These are phyloP conservation scores for Pangasius mekongensis DNA, from an alignment of 2,797 vertebrate genomes.

Conservation along the genomic window DNA sequence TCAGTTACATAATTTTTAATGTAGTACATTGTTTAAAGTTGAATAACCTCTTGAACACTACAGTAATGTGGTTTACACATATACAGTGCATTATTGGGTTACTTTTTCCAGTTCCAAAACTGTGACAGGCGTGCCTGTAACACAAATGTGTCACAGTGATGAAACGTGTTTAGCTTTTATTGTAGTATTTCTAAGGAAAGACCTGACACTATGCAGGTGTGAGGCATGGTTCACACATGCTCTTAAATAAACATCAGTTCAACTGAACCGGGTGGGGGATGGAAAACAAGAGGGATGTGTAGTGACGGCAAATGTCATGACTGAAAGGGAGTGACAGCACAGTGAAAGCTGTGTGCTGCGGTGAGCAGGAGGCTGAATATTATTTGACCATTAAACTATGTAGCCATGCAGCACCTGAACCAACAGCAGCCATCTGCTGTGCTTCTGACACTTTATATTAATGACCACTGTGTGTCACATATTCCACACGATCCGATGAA, in stretches of 20 bases:
- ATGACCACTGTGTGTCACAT: background rate
- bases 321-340: constrained; percentile 17
- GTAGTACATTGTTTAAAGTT: background rate
- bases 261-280: constrained; percentile 21
- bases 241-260: constrained; percentile 30
- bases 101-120: background rate
- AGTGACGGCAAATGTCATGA: constrained; percentile 22
- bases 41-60: background rate
- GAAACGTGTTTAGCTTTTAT: constrained; percentile 3
- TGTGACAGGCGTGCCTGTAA: background rate
- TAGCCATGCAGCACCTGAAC: constrained; percentile 20
- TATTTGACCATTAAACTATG: constrained; percentile 31
- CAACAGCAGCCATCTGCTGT: constrained; percentile 34
- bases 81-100: background rate
- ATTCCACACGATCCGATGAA: background rate
- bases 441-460: constrained; percentile 12
- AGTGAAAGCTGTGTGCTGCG: constrained; percentile 14
- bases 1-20: background rate
- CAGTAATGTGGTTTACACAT: background rate
- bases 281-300: constrained; percentile 19
- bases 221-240: constrained; percentile 8
- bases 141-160: background rate
- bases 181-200: background rate
- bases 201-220: background rate
- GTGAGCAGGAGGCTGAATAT: constrained; percentile 27